Base-by-base conservation (phyloP, 2,797 vertebrate genomes). In the Pipistrellus pygmaeus region DNA sequence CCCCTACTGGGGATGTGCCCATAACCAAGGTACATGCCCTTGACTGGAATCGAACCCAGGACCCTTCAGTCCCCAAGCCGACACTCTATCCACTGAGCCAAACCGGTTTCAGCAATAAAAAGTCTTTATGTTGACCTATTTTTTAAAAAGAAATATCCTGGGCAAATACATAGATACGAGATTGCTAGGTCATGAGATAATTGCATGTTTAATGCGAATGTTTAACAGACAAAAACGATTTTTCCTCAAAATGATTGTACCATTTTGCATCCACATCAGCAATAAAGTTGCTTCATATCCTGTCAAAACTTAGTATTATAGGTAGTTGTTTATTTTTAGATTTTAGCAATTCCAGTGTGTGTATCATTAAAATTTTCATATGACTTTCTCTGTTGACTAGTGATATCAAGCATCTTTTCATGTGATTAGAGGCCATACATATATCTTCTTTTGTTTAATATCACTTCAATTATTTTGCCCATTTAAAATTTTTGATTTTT, bases 241-340 rank as follows among this genome's bases (percentile, higher is more conserved):
- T 82, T 68, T 88, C 44, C 27, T 62, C 32, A 48, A 46, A 88
- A 88, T 84, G 27, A 23, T n/a, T 64, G 27, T 8, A 78, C 15
- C 32, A 94, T 41, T 91, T 75, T 94, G 51, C 62, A 76, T 82
- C 21, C 30, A 21, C 18, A 73, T 2, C 48, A 85, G 64, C 66
- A 88, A 84, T 17, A 23, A n/a, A 85, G 38, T 20, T 94, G 23
- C 27, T 93, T 77, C 41, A 93, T n/a, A 85, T 94, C 8, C n/a
- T 81, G 69, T 92, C 51, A 80, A 85, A 78, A 51, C 60, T 62
- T 64, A 88, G 64, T n/a, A 71, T 77, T 89, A 68, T 11, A 48
- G 12, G 10, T 60, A 11, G 11, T 60, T 64, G 30, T 30, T 30
- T 25, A 4, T 38, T 38, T 73, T 80, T 27, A 80, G 21, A 17